Evolutionary conservation across 2,113 vertebrate species (phyloP), one percentile per base, ranked within the genome.

Genomic region (Indicator maculatus): DNA sequence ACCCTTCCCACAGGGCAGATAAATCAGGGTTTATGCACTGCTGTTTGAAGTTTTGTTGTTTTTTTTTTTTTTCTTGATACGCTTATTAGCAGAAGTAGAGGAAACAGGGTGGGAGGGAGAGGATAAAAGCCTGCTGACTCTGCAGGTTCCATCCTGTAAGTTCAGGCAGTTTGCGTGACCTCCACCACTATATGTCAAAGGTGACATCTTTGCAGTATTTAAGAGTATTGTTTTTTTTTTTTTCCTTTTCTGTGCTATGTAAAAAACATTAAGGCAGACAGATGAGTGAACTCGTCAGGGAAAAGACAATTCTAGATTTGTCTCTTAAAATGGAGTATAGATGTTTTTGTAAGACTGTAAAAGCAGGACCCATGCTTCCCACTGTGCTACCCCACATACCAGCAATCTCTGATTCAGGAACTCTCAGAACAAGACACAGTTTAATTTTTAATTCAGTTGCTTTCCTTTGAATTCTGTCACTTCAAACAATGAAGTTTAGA

Each of bases 11-110:
- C 20, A 67, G 8, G 31, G 23, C 36, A 91, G 81, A 90, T 90
- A 82, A 92, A 90, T 91, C 81, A 89, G 69, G 86, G 23, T 74
- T 95, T 92, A 72, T 74, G 44, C 65, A 87, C 64, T 70, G 47
- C 18, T 73, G 63, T 79, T 91, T 92, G 87, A 95, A 83, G 89
- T 47, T 20, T 8, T 47, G 19, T 50, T 23, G 11, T 21, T 50
- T 23, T 50, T 23, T 50, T 50, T 71, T 83, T 88, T 89, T 63
- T 72, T 87, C 90, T 92, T 78, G 28, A 41, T 41, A 56, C 0
- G 1, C 18, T 66, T 77, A 33, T 88, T 88, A 73, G 52, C 44
- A 92, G 45, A 85, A 50, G 38, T 33, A 87, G 60, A 86, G 77
- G 61, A 93, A 95, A 69, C 45, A 38, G 85, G 56, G 38, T 33